Percentiles rank a stretch among this genome's conserved stretches.
phyloP scores from a whole-genome alignment of 2,888 invertebrate species.

The Arctia plantaginis region DNA sequence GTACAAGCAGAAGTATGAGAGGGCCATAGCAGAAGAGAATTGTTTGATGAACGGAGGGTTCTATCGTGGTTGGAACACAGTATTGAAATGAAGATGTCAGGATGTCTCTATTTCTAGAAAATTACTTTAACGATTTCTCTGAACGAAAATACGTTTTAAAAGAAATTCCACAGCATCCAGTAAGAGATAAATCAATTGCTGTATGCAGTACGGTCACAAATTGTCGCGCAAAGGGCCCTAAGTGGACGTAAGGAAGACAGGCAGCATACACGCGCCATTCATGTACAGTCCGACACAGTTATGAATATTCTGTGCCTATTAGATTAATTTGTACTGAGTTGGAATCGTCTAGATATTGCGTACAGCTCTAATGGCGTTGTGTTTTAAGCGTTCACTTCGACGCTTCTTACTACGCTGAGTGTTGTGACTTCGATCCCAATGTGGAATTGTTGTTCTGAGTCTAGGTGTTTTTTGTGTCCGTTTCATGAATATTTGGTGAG shows the following conservation, averaged over 20 bases:
- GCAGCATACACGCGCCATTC: conserved; percentile 26
- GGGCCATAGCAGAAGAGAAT: too few species aligned
- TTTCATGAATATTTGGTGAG: too few species aligned
- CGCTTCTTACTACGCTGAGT: too few species aligned
- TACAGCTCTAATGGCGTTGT: background rate
- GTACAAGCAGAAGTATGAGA: too few species aligned
- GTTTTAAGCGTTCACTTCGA: too few species aligned
- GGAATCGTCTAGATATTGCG: background rate
- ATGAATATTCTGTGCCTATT: conserved; percentile 7
- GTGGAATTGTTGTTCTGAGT: too few species aligned
- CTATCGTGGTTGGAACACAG: too few species aligned
- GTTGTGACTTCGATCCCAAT: too few species aligned
- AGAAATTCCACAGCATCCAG: background rate
- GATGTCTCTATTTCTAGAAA: background rate
- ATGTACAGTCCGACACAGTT: conserved; percentile 8
- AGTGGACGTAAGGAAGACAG: conserved; percentile 26
- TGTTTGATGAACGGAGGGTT: too few species aligned
- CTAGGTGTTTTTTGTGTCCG: too few species aligned
- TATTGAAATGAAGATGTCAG: too few species aligned
- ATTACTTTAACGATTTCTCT: background rate
- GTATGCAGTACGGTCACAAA: conserved; percentile 8
- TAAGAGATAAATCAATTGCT: conserved; percentile 8
- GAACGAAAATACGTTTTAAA: background rate
- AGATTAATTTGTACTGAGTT: background rate
- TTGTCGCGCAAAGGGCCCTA: conserved; percentile 15